Evolutionary conservation across 2,888 invertebrate genomes (phyloP), one percentile per base, ranked within the genome.

Genomic region (Drosophila diplacantha): DNA sequence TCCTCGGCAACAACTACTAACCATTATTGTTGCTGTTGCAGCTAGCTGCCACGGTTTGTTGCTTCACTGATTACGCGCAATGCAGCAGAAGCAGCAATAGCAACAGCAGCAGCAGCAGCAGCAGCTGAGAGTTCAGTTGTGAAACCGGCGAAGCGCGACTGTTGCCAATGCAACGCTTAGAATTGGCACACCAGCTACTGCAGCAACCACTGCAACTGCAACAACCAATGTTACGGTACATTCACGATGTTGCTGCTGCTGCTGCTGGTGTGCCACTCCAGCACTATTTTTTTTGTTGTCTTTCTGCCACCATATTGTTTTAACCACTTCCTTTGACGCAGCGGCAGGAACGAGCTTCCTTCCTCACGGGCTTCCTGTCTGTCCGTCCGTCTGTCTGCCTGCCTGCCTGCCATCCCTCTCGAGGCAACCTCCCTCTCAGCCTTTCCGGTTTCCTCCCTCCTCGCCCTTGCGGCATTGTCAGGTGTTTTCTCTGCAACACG

Each of bases 61-160:
- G 80, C 84, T 81, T 83, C 80, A 83, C 80, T 80, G 84, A 83
- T 82, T 84, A 75, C 83, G 76, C 77, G 82, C 75, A 82, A 83
- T 84, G 80, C 79, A 81, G 74, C 69, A 68, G 66, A 43, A 44
- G 53, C 46, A 58, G 39, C 46, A 60, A 37, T 26, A 41, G 34
- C 38, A 29, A 16, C 31, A 26, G 57, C 59, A 54, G 62, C 56
- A 34, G 16, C 35, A 34, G 35, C 35, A 16, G 29, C 43, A 32
- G 61, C 59, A 54, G 69, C 57, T 47, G 64, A 64, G 71, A 71
- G 68, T 62, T 60, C 41, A 60, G 71, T 79, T 69, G 78, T 73
- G 75, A 78, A 83, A 81, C 80, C 84, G 84, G 82, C 80, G 82
- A 79, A 83, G 84, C 80, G 82, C 83, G 81, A 83, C 83, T 79